Percentiles rank a stretch among this genome's conserved stretches.
Evolutionary conservation across 1,140 invertebrate species (phyloP).

Genomic region (Orussus abietinus): DNA sequence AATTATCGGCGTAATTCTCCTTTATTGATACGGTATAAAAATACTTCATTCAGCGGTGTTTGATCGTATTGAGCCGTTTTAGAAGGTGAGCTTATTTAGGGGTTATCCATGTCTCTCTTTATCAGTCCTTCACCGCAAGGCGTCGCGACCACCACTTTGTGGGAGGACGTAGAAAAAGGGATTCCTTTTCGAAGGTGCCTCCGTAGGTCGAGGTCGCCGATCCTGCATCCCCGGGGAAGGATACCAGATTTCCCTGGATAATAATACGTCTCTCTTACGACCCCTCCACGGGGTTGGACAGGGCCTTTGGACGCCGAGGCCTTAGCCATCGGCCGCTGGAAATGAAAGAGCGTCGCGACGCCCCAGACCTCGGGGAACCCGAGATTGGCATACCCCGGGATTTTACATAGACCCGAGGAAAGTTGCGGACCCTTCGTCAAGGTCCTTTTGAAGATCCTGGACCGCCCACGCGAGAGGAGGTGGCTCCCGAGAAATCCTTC

Average conservation of each 20-base stretch:
- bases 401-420: too few species aligned
- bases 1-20: too few species aligned
- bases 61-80: too few species aligned
- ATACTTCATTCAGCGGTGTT: too few species aligned
- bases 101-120: constrained; percentile 3
- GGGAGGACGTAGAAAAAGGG: constrained; percentile 1
- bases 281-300: constrained; percentile 13
- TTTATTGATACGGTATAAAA: too few species aligned
- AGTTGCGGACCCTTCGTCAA: too few species aligned
- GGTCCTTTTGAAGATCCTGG: too few species aligned
- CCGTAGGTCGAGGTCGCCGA: constrained; percentile 54
- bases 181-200: too few species aligned
- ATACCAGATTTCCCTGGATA: constrained; percentile 52
- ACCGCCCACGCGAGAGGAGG: too few species aligned
- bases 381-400: constrained; percentile 41
- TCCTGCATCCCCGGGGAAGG: constrained; percentile 43
- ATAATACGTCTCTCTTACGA: constrained; percentile 52
- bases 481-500: too few species aligned
- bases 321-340: constrained; percentile 29
- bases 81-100: not conserved
- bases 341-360: constrained; percentile 39
- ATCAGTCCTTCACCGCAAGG: not conserved
- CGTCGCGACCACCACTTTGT: not conserved
- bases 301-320: too few species aligned
- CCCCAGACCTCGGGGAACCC: constrained; percentile 25